Evolutionary conservation across 35 echinoderm and acorn worm genomes (phyloP).

Genomic region (Chiridota heheva): DNA sequence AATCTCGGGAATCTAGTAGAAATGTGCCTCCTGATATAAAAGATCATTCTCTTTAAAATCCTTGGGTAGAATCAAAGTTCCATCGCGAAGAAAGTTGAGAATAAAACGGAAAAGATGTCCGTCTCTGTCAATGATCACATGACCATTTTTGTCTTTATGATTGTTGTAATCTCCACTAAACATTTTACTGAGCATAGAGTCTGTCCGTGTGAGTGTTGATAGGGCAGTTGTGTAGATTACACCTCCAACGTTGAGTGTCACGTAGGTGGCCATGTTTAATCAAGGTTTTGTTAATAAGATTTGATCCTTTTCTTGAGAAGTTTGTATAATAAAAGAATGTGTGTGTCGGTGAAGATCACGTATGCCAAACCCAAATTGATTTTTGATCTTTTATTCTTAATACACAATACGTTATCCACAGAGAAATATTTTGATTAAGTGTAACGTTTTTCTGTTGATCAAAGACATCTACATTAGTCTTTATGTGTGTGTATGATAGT

Average conservation of each 20-base stretch:
- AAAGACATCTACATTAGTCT: too few relatives aligned
- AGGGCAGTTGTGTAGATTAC: slow-evolving; percentile 55
- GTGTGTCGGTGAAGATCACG: too few relatives aligned
- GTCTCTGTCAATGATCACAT: slow-evolving; percentile 65
- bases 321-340: too few relatives aligned
- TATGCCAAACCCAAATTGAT: too few relatives aligned
- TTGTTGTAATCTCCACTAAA: slow-evolving; percentile 35
- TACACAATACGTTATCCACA: too few relatives aligned
- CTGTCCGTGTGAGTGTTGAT: slow-evolving; percentile 56
- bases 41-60: slow-evolving; percentile 61
- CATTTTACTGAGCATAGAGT: slow-evolving; percentile 70
- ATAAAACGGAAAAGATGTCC: slow-evolving; percentile 61
- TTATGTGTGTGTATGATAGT: too few relatives aligned
- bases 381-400: too few relatives aligned
- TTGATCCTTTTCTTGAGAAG: too few relatives aligned
- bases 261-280: slow-evolving; percentile 31
- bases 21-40: slow-evolving; percentile 53
- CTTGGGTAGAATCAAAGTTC: slow-evolving; percentile 59
- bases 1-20: slow-evolving; percentile 65
- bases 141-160: slow-evolving; percentile 47
- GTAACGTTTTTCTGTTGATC: too few relatives aligned
- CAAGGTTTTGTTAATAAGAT: too few relatives aligned
- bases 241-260: slow-evolving; percentile 74
- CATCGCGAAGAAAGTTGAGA: slow-evolving; percentile 58
- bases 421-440: too few relatives aligned